These are phyloP conservation scores for Phrynocephalus forsythii DNA, from an alignment of 2,797 vertebrate genomes.

Conservation along the genomic window DNA sequence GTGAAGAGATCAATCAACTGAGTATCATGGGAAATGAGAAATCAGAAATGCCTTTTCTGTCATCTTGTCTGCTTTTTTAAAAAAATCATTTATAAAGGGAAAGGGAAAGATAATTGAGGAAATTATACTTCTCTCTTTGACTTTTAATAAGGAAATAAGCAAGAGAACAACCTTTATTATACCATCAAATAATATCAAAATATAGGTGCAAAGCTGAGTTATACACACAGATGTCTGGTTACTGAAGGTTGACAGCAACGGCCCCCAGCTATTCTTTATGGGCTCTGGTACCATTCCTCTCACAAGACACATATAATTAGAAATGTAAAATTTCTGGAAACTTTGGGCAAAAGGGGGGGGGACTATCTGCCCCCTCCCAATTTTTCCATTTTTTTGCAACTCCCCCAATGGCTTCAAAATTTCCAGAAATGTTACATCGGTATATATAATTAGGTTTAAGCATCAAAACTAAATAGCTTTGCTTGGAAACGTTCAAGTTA, in stretches of 20 bases:
- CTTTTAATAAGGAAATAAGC: slow-evolving; percentile 45
- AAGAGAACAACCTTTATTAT: neutral
- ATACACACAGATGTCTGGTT: neutral
- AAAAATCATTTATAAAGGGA: slow-evolving; percentile 68
- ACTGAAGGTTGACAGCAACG: neutral
- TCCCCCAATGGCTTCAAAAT: no score
- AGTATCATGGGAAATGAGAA: slow-evolving; percentile 80
- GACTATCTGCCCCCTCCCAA: no score
- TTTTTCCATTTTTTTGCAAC: no score
- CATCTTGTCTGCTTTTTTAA: slow-evolving; percentile 59
- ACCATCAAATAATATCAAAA: slow-evolving; percentile 20
- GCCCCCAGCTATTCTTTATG: neutral
- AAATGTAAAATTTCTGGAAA: no score
- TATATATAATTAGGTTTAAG: no score
- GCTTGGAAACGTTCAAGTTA: no score
- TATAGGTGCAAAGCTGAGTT: neutral
- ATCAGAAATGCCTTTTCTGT: slow-evolving; percentile 76
- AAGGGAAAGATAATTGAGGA: slow-evolving; percentile 68
- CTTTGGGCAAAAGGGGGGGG: no score
- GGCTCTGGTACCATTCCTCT: neutral
- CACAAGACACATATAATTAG: neutral
- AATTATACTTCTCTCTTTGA: slow-evolving; percentile 69
- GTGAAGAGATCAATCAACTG: slow-evolving; percentile 76
- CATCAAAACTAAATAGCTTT: no score
- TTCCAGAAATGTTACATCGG: no score